Conservation (phyloP, 2,888 invertebrate species). For the Drosophila rubida region DNA sequence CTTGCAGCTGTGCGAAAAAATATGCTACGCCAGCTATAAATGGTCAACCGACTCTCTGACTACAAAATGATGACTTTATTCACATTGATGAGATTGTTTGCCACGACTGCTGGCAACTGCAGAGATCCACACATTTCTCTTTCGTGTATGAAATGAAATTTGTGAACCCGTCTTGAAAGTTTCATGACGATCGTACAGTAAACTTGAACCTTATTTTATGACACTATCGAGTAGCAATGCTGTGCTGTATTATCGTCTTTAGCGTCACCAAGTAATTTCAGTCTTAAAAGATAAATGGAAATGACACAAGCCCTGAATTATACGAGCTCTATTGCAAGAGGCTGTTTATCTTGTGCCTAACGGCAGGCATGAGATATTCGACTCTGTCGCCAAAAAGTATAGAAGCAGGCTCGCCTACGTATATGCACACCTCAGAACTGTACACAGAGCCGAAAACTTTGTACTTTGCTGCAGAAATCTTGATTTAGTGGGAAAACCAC, state of each 20-base stretch:
- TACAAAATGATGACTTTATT: neutral
- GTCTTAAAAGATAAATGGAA: neutral
- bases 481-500: too few relatives aligned
- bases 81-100: conserved; percentile 1
- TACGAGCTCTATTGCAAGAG: neutral
- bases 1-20: conserved; percentile 39
- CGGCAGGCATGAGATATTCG: neutral
- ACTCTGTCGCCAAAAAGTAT: neutral
- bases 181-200: too few relatives aligned
- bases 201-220: too few relatives aligned
- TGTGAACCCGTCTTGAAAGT: too few relatives aligned
- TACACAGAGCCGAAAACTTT: neutral
- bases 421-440: too few relatives aligned
- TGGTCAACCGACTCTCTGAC: conserved; percentile 12
- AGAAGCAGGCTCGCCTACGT: neutral
- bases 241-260: too few relatives aligned
- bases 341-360: neutral
- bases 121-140: too few relatives aligned
- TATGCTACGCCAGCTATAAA: conserved; percentile 21
- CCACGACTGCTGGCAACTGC: neutral
- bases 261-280: too few relatives aligned
- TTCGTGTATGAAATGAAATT: too few relatives aligned
- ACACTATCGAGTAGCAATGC: too few relatives aligned
- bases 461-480: too few relatives aligned
- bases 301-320: neutral